Percentiles rank a stretch among this genome's conserved stretches.
These are phyloP conservation scores for Porphyrio hochstetteri DNA, from an alignment of 2,113 vertebrate species.

Conservation along the genomic window DNA sequence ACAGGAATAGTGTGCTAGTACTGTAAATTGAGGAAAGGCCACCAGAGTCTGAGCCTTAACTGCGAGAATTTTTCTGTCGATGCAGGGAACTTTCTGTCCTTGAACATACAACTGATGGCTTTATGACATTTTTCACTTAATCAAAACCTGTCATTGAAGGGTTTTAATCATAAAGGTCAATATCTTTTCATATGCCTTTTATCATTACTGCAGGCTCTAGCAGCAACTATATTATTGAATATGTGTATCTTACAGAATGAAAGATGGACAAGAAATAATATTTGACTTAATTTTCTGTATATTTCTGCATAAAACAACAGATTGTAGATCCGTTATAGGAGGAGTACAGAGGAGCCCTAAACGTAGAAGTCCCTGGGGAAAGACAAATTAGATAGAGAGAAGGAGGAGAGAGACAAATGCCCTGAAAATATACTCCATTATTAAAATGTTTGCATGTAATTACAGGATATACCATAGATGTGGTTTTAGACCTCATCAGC, in stretches of 20 bases:
- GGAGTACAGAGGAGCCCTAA: not conserved
- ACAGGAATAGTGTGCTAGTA: not conserved
- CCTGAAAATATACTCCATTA: not conserved
- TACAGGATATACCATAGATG: not conserved
- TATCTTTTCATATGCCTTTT: not conserved
- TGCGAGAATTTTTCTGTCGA: not conserved
- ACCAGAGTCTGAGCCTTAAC: not conserved
- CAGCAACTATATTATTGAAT: not conserved
- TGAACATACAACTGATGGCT: not conserved
- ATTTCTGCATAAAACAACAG: not conserved
- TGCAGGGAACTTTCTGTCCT: not conserved
- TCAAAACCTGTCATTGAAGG: not conserved
- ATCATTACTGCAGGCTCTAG: not conserved
- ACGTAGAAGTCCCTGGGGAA: not conserved
- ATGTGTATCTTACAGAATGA: not conserved
- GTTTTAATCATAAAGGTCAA: slow-evolving; percentile 24
- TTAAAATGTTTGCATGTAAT: not conserved
- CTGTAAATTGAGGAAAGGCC: not conserved
- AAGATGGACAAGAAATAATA: not conserved
- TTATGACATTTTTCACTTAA: not conserved
- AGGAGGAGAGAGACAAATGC: not conserved
- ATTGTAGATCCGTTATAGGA: not conserved
- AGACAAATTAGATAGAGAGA: not conserved
- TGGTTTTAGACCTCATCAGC: not conserved
- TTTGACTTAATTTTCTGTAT: not conserved